phyloP scores from a whole-genome alignment of 2,113 vertebrate genomes.

The Rhabdomys dilectus region DNA sequence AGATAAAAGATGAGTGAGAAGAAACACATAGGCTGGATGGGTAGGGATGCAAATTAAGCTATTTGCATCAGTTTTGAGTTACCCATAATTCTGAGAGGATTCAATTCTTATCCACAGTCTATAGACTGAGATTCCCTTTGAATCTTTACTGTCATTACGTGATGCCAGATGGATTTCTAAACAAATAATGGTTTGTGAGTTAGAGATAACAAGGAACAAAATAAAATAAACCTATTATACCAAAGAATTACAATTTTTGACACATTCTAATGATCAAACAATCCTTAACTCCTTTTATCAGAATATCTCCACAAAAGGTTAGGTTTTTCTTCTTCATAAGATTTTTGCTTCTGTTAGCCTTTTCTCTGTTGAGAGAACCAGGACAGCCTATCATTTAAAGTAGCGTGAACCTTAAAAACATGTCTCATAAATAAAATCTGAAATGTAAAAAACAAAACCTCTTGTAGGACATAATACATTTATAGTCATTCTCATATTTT shows the following conservation, averaged over 20 bases:
- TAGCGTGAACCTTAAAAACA: background rate
- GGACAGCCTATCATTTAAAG: background rate
- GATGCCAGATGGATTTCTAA: background rate
- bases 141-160: background rate
- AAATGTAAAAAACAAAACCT: background rate
- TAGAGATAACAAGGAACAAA: slow-evolving; percentile 2
- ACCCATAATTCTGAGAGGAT: background rate
- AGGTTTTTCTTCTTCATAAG: background rate
- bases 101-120: background rate
- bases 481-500: background rate
- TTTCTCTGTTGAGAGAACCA: slow-evolving; percentile 31
- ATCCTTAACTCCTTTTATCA: background rate
- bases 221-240: background rate
- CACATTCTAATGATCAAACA: background rate
- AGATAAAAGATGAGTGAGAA: background rate
- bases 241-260: slow-evolving; percentile 34
- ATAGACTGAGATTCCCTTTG: slow-evolving; percentile 37
- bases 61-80: slow-evolving; percentile 14
- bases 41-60: slow-evolving; percentile 10
- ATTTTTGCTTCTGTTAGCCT: slow-evolving; percentile 8
- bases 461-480: background rate
- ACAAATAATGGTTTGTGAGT: slow-evolving; percentile 42
- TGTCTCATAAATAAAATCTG: background rate
- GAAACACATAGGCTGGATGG: background rate
- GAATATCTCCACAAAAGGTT: background rate